Evolutionary conservation across 2,113 vertebrate species (phyloP), one percentile per base, ranked within the genome.

Genomic region (Dascyllus trimaculatus): DNA sequence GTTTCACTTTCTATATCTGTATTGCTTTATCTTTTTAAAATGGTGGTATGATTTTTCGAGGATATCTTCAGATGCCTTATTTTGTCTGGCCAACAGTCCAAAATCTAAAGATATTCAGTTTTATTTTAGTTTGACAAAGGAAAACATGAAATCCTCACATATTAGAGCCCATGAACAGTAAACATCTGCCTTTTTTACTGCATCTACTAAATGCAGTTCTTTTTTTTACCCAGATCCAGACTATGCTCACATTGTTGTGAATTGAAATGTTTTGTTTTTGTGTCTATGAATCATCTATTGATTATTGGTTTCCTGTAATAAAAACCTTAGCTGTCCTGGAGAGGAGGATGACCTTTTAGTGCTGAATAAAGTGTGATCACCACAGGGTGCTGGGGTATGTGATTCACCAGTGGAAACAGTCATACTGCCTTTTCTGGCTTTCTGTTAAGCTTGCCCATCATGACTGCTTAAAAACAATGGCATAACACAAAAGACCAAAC

Each of bases 301-400:
- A 68, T 62, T 59, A 29, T 65, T 62, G 22, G 11, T 38, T 45
- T 75, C 49, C 59, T 52, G 24, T 29, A 38, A 62, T 46, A 40
- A 62, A 38, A 70, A 51, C 9, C 9, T n/a, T 35, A 25, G 40
- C 64, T 2, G 8, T 21, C 45, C 52, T 32, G 53, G 15, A 77
- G 48, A 71, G 19, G 18, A 56, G 45, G 70, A 24, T 73, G 75
- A 82, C 79, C 67, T 88, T 88, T 79, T 48, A 21, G 29, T 52
- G 68, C 40, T n/a, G n/a, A 24, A 45, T 66, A 35, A 68, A 71
- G 48, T 67, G 65, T 46, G 54, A 58, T 61, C 70, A 43, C 70
- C 46, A 46, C 65, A 43, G 70, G 70, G 61, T 21, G 71, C 52
- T 40, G 14, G 38, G 68, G 72, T 49, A 38, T 46, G 29, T 76